phyloP scores from a whole-genome alignment of 2,888 invertebrate species.

The Caenorhabditis panamensis region DNA sequence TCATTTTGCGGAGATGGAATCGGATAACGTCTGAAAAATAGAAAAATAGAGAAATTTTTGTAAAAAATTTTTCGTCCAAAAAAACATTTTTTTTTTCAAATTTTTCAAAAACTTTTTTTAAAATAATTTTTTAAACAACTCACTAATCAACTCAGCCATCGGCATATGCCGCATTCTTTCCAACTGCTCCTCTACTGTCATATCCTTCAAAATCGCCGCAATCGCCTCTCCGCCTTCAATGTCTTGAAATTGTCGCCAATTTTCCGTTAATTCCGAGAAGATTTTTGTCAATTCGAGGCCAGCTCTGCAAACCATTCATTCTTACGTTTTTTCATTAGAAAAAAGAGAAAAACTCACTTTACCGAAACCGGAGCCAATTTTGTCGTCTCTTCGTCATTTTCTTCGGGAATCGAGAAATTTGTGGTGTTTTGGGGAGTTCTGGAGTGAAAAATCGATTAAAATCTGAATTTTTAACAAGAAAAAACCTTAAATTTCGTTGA shows the following conservation, averaged over 20 bases:
- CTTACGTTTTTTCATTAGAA: neutral
- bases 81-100: slow-evolving; percentile 1
- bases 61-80: neutral
- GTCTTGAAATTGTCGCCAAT: slow-evolving; percentile 36
- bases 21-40: slow-evolving; percentile 20
- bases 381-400: slow-evolving; percentile 8
- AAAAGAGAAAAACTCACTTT: slow-evolving; percentile 5
- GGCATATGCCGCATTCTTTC: slow-evolving; percentile 17
- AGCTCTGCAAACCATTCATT: slow-evolving; percentile 29
- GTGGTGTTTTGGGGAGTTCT: neutral
- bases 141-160: slow-evolving; percentile 32
- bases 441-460: neutral
- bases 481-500: slow-evolving; percentile 9
- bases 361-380: slow-evolving; percentile 30
- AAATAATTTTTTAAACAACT: too few relatives aligned
- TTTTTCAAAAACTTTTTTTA: neutral
- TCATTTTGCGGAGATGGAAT: slow-evolving; percentile 38
- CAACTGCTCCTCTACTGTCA: slow-evolving; percentile 42
- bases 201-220: slow-evolving; percentile 17
- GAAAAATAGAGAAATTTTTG: slow-evolving; percentile 7
- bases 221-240: slow-evolving; percentile 36
- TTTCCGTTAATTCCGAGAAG: slow-evolving; percentile 34
- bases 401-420: neutral
- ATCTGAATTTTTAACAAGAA: neutral
- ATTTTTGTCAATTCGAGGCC: slow-evolving; percentile 27